A percentile compares a stretch with the other conserved stretches of the same genome.
phyloP scores from a whole-genome alignment of 2,888 invertebrate genomes.

The Macropis europaea region DNA sequence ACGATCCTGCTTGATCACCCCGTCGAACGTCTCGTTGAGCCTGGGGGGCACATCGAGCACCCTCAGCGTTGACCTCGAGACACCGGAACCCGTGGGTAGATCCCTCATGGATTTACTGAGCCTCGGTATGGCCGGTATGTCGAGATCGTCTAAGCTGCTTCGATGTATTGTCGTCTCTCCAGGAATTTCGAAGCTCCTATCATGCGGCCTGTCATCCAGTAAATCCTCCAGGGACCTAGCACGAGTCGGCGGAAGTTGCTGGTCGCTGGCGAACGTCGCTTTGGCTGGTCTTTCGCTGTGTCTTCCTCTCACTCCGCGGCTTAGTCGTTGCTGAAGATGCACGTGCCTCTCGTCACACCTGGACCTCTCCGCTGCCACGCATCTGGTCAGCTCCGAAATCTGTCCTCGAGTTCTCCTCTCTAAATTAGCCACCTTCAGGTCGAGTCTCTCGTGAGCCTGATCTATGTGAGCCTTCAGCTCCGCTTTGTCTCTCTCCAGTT shows the following conservation, averaged over 20 bases:
- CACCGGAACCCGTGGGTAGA: slow-evolving; percentile 63
- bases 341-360: slow-evolving; percentile 84
- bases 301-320: slow-evolving; percentile 84
- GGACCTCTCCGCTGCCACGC: slow-evolving; percentile 84
- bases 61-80: slow-evolving; percentile 62
- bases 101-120: slow-evolving; percentile 72
- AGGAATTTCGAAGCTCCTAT: slow-evolving; percentile 73
- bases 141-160: slow-evolving; percentile 73
- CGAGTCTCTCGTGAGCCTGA: slow-evolving; percentile 89
- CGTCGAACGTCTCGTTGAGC: slow-evolving; percentile 73
- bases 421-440: slow-evolving; percentile 90
- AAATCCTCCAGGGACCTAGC: slow-evolving; percentile 87
- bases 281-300: slow-evolving; percentile 82
- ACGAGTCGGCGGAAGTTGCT: slow-evolving; percentile 81
- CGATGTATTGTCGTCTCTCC: slow-evolving; percentile 70
- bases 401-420: slow-evolving; percentile 88
- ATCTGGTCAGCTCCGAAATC: slow-evolving; percentile 86
- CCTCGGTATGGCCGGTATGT: slow-evolving; percentile 74
- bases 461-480: slow-evolving; percentile 90
- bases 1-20: slow-evolving; percentile 67
- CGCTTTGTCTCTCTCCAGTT: slow-evolving; percentile 89
- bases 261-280: slow-evolving; percentile 80
- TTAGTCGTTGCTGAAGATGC: slow-evolving; percentile 87
- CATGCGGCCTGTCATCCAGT: slow-evolving; percentile 80
- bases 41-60: slow-evolving; percentile 66